Evolutionary conservation across 2,888 invertebrate genomes (phyloP).

Genomic region (Elysia crispata): DNA sequence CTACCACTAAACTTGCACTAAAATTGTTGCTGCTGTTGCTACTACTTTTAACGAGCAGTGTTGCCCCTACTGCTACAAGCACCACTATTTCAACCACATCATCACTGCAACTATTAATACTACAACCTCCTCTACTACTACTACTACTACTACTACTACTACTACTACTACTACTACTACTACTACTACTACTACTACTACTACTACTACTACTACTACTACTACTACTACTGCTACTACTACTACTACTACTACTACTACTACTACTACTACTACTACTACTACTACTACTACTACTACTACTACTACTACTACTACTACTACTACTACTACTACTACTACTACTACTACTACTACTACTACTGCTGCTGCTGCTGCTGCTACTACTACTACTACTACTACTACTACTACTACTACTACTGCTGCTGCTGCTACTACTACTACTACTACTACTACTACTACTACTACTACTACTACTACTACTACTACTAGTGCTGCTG

Average conservation of each 20-base stretch:
- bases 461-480: neutral
- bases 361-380: constrained; percentile 46
- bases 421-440: too few species aligned
- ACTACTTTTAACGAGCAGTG: too few species aligned
- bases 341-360: constrained; percentile 46
- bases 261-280: too few species aligned
- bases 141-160: constrained; percentile 41
- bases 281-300: constrained; percentile 22
- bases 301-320: constrained; percentile 43
- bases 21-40: too few species aligned
- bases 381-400: constrained; percentile 30
- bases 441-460: neutral
- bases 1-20: too few species aligned
- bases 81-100: constrained; percentile 6
- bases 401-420: too few species aligned
- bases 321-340: constrained; percentile 44
- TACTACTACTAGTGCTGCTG: constrained; percentile 29
- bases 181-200: constrained; percentile 44
- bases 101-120: too few species aligned
- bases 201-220: constrained; percentile 48
- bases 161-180: constrained; percentile 44
- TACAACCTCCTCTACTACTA: neutral
- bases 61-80: neutral
- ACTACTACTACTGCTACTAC: constrained; percentile 35
- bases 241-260: neutral